phyloP scores from a whole-genome alignment of 2,113 vertebrate genomes.

The Sorex araneus region DNA sequence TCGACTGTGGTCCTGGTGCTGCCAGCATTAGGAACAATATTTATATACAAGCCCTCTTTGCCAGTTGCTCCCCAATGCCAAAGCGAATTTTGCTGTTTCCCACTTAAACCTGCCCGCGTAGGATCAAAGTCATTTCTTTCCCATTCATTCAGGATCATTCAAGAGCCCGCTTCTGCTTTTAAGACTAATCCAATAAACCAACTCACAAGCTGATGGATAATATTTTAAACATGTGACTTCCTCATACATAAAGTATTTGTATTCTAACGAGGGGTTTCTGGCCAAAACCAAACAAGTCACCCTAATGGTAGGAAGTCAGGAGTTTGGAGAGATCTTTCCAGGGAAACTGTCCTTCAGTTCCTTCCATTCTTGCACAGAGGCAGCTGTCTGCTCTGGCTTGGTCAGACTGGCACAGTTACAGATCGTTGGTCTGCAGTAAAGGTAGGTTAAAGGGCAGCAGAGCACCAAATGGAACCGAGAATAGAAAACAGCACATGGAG shows the following conservation, averaged over 20 bases:
- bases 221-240: slow-evolving; percentile 22
- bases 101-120: not conserved
- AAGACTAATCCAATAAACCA: slow-evolving; percentile 5
- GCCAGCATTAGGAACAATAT: not conserved
- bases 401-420: slow-evolving; percentile 47
- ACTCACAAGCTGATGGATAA: not conserved
- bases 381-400: slow-evolving; percentile 62
- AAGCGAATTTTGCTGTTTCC: not conserved
- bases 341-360: not conserved
- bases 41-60: not conserved
- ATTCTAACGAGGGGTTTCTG: slow-evolving; percentile 48
- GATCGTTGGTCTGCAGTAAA: slow-evolving; percentile 53
- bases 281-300: not conserved
- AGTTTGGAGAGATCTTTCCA: not conserved
- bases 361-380: not conserved
- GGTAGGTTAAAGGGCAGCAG: slow-evolving; percentile 75
- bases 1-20: not conserved
- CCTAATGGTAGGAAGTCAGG: not conserved
- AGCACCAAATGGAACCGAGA: slow-evolving; percentile 60
- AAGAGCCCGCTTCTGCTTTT: slow-evolving; percentile 1
- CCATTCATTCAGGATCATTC: not conserved
- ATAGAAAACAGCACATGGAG: slow-evolving; percentile 76
- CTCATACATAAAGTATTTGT: not conserved
- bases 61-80: not conserved
- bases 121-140: not conserved